These are phyloP conservation scores for Eriosoma lanigerum DNA, from an alignment of 1,140 invertebrate species.

Conservation along the genomic window DNA sequence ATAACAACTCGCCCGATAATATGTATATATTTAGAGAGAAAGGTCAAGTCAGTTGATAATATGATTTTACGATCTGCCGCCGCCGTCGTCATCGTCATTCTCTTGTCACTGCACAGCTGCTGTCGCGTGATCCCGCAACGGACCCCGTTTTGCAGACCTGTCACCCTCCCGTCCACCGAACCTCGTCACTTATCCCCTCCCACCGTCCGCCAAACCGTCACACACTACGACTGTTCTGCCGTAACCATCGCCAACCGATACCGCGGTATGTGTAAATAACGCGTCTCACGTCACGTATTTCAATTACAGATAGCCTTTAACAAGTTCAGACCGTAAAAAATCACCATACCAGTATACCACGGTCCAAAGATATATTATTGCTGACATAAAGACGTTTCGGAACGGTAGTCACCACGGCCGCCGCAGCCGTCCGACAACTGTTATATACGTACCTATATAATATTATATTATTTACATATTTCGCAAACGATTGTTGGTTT, in stretches of 20 bases:
- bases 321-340: conserved; percentile 36
- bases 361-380: conserved; percentile 4
- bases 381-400: background rate
- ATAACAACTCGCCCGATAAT: background rate
- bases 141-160: conserved; percentile 4
- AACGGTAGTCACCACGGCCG: background rate
- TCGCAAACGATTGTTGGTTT: no score
- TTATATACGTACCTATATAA: no score
- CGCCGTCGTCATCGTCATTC: conserved; percentile 5
- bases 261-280: conserved; percentile 27
- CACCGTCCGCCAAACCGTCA: background rate
- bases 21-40: background rate
- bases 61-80: conserved; percentile 42
- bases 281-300: conserved; percentile 41
- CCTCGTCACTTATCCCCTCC: no score
- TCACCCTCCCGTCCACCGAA: background rate
- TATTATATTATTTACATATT: no score
- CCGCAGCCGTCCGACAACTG: no score
- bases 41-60: conserved; percentile 40
- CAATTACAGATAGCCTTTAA: conserved; percentile 43
- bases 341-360: background rate
- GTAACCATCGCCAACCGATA: background rate
- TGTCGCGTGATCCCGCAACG: no score
- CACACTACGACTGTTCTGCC: no score
- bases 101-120: conserved; percentile 44